Base-by-base conservation (phyloP, 2,113 vertebrate genomes). In the Corvus cornix region DNA sequence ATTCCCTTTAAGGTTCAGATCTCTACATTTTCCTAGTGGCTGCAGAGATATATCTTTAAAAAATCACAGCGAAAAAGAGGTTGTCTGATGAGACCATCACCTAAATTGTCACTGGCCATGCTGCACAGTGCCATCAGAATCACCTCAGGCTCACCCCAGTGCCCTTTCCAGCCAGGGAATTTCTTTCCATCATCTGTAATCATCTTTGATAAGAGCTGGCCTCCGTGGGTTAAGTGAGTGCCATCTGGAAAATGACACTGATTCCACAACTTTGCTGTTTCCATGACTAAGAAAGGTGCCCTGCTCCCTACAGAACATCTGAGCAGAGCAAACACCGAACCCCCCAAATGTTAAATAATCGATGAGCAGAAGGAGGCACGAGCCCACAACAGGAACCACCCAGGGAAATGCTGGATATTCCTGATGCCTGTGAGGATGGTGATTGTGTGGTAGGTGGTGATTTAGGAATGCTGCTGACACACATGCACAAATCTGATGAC, bases 381-480 rank as follows among this genome's bases (percentile, higher is more conserved):
- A 87, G 51, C 85, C 51, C 75, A 26, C 26, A 52, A 4, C 52
- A 90, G 85, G 85, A 94, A 74, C 8, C 59, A 39, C 72, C 48
- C 55, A 52, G 72, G 91, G 69, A 83, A 85, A 87, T 16, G 81
- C 2, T 39, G 74, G 64, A 58, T 44, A 5, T 11, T 6, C 52
- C 86, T 51, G 76, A 14, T 31, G 62, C 49, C 89, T 17, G 58
- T 13, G 26, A n/a, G 16, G 39, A 51, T 39, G 91, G 90, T 12
- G 72, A 17, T 9, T 62, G 87, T 73, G 83, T 39, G 84, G 53
- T 80, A 51, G 66, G 64, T 37, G 90, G 60, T 69, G 95, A 89
- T 70, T 94, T 87, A 91, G 83, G 84, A 93, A 70, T 94, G 35
- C 60, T 94, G 94, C 96, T 88, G 96, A 96, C 69, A 90, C 92